Conservation (phyloP, 2,888 invertebrate genomes). For the Pseudeuparius sepicola region DNA sequence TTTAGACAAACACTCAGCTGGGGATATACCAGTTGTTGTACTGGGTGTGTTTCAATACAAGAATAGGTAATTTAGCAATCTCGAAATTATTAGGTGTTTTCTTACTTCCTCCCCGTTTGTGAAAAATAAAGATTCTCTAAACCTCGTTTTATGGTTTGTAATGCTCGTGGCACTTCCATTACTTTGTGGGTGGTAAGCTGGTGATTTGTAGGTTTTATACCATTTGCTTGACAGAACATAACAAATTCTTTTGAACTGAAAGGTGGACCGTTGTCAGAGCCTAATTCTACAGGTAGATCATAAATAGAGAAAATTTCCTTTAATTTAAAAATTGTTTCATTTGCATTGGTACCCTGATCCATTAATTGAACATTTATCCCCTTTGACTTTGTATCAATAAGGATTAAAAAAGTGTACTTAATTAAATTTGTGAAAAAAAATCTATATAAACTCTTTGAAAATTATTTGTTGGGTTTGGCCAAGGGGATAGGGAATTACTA, state of each 20-base stretch:
- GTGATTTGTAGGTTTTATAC: slow-evolving; percentile 22
- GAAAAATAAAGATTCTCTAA: no score
- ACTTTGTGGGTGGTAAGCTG: no score
- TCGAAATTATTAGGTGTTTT: no score
- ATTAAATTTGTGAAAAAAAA: no score
- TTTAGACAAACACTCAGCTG: no score
- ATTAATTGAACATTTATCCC: slow-evolving; percentile 24
- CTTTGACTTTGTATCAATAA: slow-evolving; percentile 21
- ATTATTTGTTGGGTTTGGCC: slow-evolving; percentile 15
- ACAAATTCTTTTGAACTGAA: slow-evolving; percentile 21
- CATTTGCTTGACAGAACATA: slow-evolving; percentile 23
- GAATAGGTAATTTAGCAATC: no score
- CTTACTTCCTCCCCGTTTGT: no score
- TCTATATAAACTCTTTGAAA: slow-evolving; percentile 16
- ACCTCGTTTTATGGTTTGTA: slow-evolving; percentile 23
- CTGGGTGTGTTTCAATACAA: slow-evolving; percentile 3
- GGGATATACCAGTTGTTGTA: slow-evolving; percentile 2
- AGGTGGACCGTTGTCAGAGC: slow-evolving; percentile 24
- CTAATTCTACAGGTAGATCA: slow-evolving; percentile 21
- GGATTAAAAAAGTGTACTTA: slow-evolving; percentile 20
- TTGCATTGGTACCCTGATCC: slow-evolving; percentile 19
- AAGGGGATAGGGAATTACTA: slow-evolving; percentile 9
- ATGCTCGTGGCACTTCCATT: slow-evolving; percentile 21
- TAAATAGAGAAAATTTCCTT: no score
- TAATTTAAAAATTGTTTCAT: no score